Conservation (phyloP, 2,797 vertebrate genomes). For the Apogon hyalosoma region DNA sequence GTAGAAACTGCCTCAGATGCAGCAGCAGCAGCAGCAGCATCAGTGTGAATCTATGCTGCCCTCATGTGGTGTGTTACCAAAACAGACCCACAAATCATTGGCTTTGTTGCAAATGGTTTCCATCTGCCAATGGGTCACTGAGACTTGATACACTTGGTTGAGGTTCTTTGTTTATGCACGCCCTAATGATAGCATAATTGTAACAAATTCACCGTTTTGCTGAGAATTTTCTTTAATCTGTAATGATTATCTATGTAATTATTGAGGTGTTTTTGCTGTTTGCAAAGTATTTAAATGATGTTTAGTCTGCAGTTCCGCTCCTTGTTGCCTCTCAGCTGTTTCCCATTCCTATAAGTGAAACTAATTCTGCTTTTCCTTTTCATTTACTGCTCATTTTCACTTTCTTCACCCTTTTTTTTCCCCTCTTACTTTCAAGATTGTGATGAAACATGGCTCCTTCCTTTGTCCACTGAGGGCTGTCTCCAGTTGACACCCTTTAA, state of each 20-base stretch:
- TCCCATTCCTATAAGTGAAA: constrained; percentile 8
- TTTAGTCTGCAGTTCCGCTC: neutral
- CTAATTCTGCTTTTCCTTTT: neutral
- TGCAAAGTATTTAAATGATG: too few species aligned
- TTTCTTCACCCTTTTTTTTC: too few species aligned
- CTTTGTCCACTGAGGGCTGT: neutral
- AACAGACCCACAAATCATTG: neutral
- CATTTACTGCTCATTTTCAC: neutral
- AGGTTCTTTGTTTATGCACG: neutral
- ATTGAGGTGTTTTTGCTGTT: too few species aligned
- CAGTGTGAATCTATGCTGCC: constrained; percentile 66
- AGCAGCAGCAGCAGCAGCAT: too few species aligned
- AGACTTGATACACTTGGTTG: neutral
- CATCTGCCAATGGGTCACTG: neutral
- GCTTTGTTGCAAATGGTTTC: constrained; percentile 6
- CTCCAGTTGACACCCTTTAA: constrained; percentile 17
- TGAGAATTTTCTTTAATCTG: neutral
- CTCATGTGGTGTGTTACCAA: constrained; percentile 51
- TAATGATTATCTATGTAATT: neutral
- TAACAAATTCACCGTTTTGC: neutral
- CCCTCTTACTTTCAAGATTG: constrained; percentile 10
- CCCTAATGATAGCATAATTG: neutral
- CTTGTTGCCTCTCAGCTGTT: neutral
- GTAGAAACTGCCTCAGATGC: neutral
- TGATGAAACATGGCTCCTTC: constrained; percentile 11